Evolutionary conservation across 2,888 invertebrate genomes (phyloP), one percentile per base, ranked within the genome.

Genomic region (Sialis fuliginosa): DNA sequence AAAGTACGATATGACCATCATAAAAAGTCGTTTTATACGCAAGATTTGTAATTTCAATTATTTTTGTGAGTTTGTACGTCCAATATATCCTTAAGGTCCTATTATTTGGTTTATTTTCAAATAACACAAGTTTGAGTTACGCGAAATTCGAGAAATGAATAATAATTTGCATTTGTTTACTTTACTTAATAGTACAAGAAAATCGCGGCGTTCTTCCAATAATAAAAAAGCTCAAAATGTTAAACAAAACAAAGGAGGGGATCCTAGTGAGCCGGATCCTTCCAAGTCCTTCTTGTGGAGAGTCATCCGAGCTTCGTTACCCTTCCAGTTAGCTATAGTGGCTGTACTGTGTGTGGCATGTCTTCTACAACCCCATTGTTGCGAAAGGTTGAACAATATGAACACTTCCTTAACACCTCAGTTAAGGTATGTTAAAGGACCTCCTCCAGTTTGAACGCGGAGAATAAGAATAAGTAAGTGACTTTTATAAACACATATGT

Each of bases 381-480:
- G 85, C 64, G 84, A 85, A 60, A 75, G 79, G 47, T 71, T 84
- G 57, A 83, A 86, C 67, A 82, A 81, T 47, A 73, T 84, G 52
- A 79, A 79, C 45, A 71, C 83, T 56, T 80, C 81, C 1, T 65
- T 87, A 39, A 78, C 81, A n/a, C 86, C 87, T 5, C 84, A 86
- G 57, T 68, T 88, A 48, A 78, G 81, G 55, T 87, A 87, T 62
- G 76, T 85, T n/a, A 75, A 80, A 50, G 86, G 86, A 51, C 85
- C 86, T 8, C 87, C 86, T 13, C 87, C 88, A 6, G 76, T 83
- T 54, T 85, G 74, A 76, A 61, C 22, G 22, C 2, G 22, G 22
- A 22, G 22, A 22, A 22, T 4, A 22, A 22, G 22, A 22, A 22
- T 2, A 22, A 22, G 22, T 22, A 22, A 22, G 22, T 22, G 22